Base-by-base conservation (phyloP, 2,797 vertebrate species). In the Cryptoblepharus egeriae region DNA sequence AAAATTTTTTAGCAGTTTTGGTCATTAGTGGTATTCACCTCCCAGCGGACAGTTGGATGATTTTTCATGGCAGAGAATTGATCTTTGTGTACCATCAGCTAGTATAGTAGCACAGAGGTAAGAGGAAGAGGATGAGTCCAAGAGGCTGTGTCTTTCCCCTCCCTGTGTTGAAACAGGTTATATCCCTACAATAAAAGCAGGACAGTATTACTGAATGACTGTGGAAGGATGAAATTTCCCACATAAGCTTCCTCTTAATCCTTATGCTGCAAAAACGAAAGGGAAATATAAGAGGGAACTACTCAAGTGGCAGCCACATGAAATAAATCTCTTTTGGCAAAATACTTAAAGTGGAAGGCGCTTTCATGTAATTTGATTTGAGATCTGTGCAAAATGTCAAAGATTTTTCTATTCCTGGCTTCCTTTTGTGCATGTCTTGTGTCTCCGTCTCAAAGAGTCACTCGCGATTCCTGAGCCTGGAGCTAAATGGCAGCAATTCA, bases 361-460 rank as follows among this genome's bases (percentile, higher is more conserved):
- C 65, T 87, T 79, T 84, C 49, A 5, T 1, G 35, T 52, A 70
- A 85, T 81, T 77, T 73, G 61, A 73, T 85, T 77, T 73, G 61
- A 77, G 70, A 68, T 78, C 63, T 82, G 65, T 45, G 39, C 70
- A 32, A 77, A 68, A 67, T 74, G 75, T 84, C 70, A 79, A 77
- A 78, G 55, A 52, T 65, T 81, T 80, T 85, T 68, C 65, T 75
- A 74, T 78, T 82, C 70, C 55, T 28, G 24, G 65, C 64, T 71
- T 63, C 42, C 49, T 69, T 81, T 72, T 58, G 28, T 60, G 20
- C 9, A 15, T 39, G 39, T n/a, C 58, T 52, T 60, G 61, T 55
- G 30, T 78, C 75, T 78, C 39, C 32, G 4, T 77, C 57, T 75
- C 68, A 78, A 70, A 69, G 55, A 68, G 61, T 49, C 70, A 69